Base-by-base conservation (phyloP, 2,113 vertebrate genomes). In the Nyctibius bracteatus region DNA sequence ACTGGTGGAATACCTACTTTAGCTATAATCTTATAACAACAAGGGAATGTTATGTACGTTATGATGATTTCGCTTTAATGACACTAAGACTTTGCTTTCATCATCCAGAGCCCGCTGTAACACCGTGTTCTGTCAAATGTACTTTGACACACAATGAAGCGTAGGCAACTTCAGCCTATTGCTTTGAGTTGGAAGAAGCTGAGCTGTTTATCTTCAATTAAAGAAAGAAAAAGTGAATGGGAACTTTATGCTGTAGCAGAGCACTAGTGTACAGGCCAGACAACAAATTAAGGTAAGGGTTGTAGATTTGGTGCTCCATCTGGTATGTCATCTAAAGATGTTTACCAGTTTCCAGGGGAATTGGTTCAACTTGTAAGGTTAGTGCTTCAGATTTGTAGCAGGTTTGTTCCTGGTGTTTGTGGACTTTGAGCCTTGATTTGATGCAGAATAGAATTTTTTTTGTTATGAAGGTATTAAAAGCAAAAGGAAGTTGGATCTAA, bases 391-490 rank as follows among this genome's bases (percentile, higher is more conserved):
- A 3, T 57, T 52, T 1, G 0, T 28, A 51, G 39, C 24, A 25
- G 11, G 15, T 57, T 84, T 72, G 13, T 67, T 62, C 6, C 27
- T 66, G n/a, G 3, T 43, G 28, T 51, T 21, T 47, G 6, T 27
- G 27, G n/a, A 7, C 58, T 67, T 58, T 51, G 46, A 55, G 25
- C 23, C 17, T 67, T 1, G 3, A 2, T 65, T 44, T 74, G 30
- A 5, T 47, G 59, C 9, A 19, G 35, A 66, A 21, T 14, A 30
- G 21, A 41, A 3, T 14, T 80, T 71, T 71, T 55, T 82, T 57
- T 5, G 0, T 58, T 66, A 25, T 0, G 0, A 41, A 54, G 18
- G 2, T 43, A 3, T 27, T 63, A 47, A 28, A 67, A 87, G 8
- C 2, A 0, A 73, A 74, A n/a, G 18, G 8, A 51, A 80, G 12